Conservation (phyloP, 1,140 invertebrate species). For the Heliconius eleuchia region DNA sequence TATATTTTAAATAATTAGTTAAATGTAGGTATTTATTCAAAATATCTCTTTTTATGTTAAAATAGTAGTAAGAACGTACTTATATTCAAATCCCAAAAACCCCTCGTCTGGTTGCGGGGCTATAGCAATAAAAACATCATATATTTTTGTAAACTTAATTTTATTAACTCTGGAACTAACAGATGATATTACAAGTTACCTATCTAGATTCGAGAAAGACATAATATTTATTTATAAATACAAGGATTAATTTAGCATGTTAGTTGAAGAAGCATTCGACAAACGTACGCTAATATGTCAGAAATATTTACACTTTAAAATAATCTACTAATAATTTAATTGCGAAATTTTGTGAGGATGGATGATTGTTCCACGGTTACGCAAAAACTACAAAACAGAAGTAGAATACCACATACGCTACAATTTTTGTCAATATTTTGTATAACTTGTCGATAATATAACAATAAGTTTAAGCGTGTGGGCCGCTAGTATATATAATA, state of each 20-base stretch:
- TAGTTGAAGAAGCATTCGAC: conserved; percentile 43
- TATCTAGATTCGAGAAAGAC: conserved; percentile 76
- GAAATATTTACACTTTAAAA: neutral
- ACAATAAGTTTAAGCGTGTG: too few species aligned
- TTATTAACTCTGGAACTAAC: conserved; percentile 81
- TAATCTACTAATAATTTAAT: neutral
- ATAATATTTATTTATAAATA: conserved; percentile 72
- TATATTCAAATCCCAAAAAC: neutral
- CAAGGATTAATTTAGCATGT: conserved; percentile 77
- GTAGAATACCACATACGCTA: too few species aligned
- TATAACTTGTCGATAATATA: too few species aligned
- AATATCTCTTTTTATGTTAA: neutral
- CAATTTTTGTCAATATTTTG: too few species aligned
- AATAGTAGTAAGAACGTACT: too few species aligned
- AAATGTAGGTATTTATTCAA: neutral
- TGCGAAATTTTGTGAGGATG: too few species aligned
- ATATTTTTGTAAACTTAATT: conserved; percentile 79
- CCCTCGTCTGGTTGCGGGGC: neutral
- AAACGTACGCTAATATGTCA: conserved; percentile 44
- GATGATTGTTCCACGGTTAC: too few species aligned
- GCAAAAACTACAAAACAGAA: too few species aligned
- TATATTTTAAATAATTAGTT: neutral
- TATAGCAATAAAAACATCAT: conserved; percentile 47
- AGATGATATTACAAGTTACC: conserved; percentile 78
- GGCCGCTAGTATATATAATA: neutral